These are phyloP conservation scores for Pristiophorus japonicus DNA, from an alignment of 2,113 vertebrate genomes.

Conservation along the genomic window DNA sequence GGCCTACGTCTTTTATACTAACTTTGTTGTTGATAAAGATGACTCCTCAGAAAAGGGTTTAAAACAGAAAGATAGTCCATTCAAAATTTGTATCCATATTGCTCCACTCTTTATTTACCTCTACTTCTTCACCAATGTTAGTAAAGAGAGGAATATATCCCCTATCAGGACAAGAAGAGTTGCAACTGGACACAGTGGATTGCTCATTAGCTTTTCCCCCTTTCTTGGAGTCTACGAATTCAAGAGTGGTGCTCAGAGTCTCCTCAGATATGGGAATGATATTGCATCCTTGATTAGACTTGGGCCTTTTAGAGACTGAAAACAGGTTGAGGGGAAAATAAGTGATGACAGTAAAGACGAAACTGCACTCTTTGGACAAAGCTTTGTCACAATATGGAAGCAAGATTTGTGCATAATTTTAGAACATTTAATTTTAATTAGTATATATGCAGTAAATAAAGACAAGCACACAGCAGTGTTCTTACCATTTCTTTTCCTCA, in stretches of 20 bases:
- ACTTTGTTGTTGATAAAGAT: neutral
- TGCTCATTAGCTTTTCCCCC: neutral
- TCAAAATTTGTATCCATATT: neutral
- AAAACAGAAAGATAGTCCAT: neutral
- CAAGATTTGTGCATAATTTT: neutral
- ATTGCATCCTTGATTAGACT: neutral
- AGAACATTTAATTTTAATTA: neutral
- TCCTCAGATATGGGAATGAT: neutral
- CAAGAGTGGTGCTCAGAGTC: neutral
- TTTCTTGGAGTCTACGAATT: neutral
- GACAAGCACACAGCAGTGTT: neutral
- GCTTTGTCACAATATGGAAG: no score
- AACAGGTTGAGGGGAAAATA: neutral
- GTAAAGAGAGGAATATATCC: neutral
- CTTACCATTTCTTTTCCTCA: conserved; percentile 5
- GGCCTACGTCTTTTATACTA: neutral
- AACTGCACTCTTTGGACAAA: neutral
- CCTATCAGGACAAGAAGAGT: neutral
- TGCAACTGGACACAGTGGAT: neutral
- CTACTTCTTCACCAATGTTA: neutral
- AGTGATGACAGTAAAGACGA: neutral
- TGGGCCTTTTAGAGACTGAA: neutral
- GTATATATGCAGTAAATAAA: neutral
- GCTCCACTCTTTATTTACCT: neutral
- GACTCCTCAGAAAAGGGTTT: neutral